Percentiles rank a stretch among this genome's conserved stretches.
These are phyloP conservation scores for Periophthalmus modestus DNA, from an alignment of 2,113 vertebrate genomes.

Conservation along the genomic window DNA sequence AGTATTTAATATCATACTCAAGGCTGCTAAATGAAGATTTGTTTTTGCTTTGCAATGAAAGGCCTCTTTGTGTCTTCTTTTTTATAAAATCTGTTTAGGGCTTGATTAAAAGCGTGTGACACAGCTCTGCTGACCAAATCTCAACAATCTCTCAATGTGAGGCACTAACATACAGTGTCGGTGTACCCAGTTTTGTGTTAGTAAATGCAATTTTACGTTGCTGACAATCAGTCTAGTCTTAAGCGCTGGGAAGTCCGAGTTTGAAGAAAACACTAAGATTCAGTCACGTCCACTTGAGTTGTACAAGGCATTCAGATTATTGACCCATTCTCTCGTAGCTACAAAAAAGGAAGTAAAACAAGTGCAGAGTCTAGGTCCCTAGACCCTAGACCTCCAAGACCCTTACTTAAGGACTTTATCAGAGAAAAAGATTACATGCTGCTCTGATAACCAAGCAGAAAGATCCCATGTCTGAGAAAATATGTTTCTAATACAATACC, in stretches of 20 bases:
- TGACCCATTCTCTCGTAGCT: not conserved
- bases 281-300: not conserved
- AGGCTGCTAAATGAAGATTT: constrained; percentile 45
- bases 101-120: constrained; percentile 72
- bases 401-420: too few relatives aligned
- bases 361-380: not conserved
- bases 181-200: not conserved
- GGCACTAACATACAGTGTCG: not conserved
- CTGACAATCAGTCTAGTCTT: not conserved
- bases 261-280: not conserved
- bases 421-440: not conserved
- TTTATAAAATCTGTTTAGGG: constrained; percentile 61
- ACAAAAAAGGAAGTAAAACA: not conserved
- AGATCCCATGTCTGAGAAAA: constrained; percentile 26
- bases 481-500: constrained; percentile 50
- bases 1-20: constrained; percentile 64
- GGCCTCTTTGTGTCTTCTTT: constrained; percentile 48
- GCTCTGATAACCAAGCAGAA: constrained; percentile 26
- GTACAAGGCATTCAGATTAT: not conserved
- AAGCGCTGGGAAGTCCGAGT: not conserved
- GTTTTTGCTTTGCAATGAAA: constrained; percentile 58
- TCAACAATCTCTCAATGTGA: constrained; percentile 10
- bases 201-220: not conserved
- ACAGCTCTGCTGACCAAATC: constrained; percentile 42
- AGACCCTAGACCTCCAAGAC: too few relatives aligned